Evolutionary conservation across 2,888 invertebrate species (phyloP), one percentile per base, ranked within the genome.

Genomic region (Hirtodrosophila cameraria): DNA sequence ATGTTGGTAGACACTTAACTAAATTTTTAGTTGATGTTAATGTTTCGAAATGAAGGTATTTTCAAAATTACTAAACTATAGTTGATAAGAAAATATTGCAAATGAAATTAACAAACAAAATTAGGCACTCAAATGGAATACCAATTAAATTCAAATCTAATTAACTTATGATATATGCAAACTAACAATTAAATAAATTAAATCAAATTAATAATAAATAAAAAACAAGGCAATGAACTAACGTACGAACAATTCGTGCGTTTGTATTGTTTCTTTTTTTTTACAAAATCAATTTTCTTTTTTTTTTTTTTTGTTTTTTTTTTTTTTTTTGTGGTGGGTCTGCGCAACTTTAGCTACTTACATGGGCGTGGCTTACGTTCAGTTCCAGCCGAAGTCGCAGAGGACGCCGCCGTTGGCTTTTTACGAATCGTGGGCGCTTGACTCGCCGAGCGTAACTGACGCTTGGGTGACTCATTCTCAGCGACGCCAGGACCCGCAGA

Each of bases 401-500:
- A 46, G 46, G 93, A 92, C 88, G 93, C 92, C 12, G 92, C 93
- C 46, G 89, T 80, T 53, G 91, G 92, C 82, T 93, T 93, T 91
- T 93, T 94, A 92, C 94, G 93, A 75, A 86, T 75, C 28, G 89
- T 82, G 60, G 91, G 91, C 53, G 90, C 91, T 78, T 90, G 90
- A 77, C 92, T 92, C 55, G 90, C 90, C 36, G 90, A 90, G 69
- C 92, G 92, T 41, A 95, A 94, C 84, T 95, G 95, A 73, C 96
- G 94, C 86, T 96, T 95, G 18, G 96, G 96, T 45, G 96, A 96
- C 91, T 94, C 95, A 87, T 94, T 94, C 48, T 92, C 92, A 72
- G 92, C 91, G 70, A 92, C 92, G 71, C 91, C 92, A 38, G 94
- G 94, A 69, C 94, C 95, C 79, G 94, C 94, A 60, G 94, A 94